phyloP scores from a whole-genome alignment of 2,888 invertebrate genomes.

The Xestia xanthographa region DNA sequence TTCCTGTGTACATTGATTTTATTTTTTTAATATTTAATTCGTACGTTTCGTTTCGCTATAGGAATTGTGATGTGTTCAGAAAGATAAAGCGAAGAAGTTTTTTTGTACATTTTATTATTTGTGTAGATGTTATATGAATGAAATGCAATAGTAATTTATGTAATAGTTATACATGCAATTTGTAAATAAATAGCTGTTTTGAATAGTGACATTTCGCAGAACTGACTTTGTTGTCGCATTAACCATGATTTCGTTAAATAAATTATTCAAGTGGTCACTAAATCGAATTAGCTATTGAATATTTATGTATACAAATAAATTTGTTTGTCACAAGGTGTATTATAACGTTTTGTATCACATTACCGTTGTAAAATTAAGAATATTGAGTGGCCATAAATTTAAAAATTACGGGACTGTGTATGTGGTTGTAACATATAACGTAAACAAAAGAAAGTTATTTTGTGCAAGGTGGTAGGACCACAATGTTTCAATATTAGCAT shows the following conservation, averaged over 20 bases:
- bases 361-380: constrained; percentile 86
- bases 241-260: constrained; percentile 71
- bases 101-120: constrained; percentile 87
- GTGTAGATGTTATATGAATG: constrained; percentile 85
- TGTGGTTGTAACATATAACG: constrained; percentile 69
- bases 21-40: constrained; percentile 74
- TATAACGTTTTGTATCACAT: constrained; percentile 80
- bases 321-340: constrained; percentile 75
- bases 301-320: constrained; percentile 67
- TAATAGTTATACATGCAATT: constrained; percentile 85
- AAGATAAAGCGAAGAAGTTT: constrained; percentile 77
- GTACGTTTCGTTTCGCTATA: constrained; percentile 74
- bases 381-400: constrained; percentile 88
- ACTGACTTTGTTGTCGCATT: constrained; percentile 65
- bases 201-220: constrained; percentile 70
- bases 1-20: constrained; percentile 88
- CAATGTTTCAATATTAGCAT: constrained; percentile 39
- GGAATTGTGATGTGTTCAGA: constrained; percentile 89
- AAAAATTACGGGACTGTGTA: constrained; percentile 73
- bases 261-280: constrained; percentile 76
- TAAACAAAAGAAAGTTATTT: constrained; percentile 58
- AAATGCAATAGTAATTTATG: constrained; percentile 91
- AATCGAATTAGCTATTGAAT: constrained; percentile 74
- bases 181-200: constrained; percentile 87
- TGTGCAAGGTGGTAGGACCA: constrained; percentile 54